Evolutionary conservation across 2,888 invertebrate species (phyloP).

Genomic region (Polymixis lichenea): DNA sequence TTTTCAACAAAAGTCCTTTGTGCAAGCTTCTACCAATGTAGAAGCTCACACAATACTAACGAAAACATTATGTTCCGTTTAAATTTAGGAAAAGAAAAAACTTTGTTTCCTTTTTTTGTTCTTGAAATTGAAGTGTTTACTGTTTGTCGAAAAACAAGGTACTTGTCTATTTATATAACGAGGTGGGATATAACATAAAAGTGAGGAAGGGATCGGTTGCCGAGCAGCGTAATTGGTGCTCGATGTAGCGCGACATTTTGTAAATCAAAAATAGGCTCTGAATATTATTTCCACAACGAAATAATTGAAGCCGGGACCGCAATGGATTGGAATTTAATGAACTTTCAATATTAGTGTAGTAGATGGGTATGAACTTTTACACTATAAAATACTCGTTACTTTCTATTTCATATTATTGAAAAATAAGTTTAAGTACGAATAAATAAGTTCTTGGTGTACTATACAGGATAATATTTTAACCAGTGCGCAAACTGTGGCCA

Average conservation of each 20-base stretch:
- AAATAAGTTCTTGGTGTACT: too few species aligned
- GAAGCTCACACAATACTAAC: too few species aligned
- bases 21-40: constrained; percentile 22
- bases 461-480: too few species aligned
- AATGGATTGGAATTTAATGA: constrained; percentile 11
- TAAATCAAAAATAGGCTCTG: constrained; percentile 26
- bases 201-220: constrained; percentile 18
- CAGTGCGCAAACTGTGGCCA: too few species aligned
- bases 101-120: constrained; percentile 26
- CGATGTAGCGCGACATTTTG: constrained; percentile 25
- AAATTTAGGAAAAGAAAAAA: constrained; percentile 10
- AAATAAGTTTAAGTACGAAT: too few species aligned
- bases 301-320: constrained; percentile 27
- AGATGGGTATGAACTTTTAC: not conserved
- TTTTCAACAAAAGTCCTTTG: constrained; percentile 21
- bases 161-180: constrained; percentile 47
- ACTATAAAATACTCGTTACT: not conserved
- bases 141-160: constrained; percentile 49
- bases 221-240: constrained; percentile 49
- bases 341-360: not conserved
- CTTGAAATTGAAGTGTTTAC: constrained; percentile 55
- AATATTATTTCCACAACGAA: constrained; percentile 44
- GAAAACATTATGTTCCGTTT: constrained; percentile 28
- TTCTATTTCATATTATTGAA: not conserved
- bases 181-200: constrained; percentile 40